phyloP scores from a whole-genome alignment of 2,797 vertebrate genomes.

The Myotis pilosus region DNA sequence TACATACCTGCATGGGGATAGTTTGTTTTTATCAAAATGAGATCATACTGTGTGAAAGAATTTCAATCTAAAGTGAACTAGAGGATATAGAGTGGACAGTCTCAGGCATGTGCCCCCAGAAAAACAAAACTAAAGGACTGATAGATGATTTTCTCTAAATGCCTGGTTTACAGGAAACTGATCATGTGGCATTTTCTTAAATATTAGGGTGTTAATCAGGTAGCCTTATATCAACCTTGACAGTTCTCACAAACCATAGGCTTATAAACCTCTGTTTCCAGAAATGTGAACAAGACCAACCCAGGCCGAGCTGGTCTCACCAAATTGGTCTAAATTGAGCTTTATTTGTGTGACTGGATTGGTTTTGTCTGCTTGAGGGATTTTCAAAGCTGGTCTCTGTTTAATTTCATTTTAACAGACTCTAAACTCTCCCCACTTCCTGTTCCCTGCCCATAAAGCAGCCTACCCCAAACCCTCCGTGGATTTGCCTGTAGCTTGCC shows the following conservation, averaged over 20 bases:
- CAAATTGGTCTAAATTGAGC: neutral
- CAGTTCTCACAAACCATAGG: neutral
- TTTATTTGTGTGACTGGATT: neutral
- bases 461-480: neutral
- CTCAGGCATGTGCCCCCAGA: neutral
- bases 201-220: neutral
- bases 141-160: neutral
- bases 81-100: neutral
- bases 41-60: neutral
- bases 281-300: neutral
- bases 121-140: neutral
- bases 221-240: neutral
- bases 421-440: neutral
- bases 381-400: neutral
- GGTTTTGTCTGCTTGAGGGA: neutral
- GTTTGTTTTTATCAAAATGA: neutral
- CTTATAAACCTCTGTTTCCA: neutral
- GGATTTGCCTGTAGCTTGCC: neutral
- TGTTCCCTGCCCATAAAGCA: neutral
- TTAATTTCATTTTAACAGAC: neutral
- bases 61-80: neutral
- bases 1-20: neutral
- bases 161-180: neutral
- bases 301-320: neutral
- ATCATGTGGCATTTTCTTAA: neutral